These are phyloP conservation scores for Agapetus fuscipes DNA, from an alignment of 2,888 invertebrate species.

Conservation along the genomic window DNA sequence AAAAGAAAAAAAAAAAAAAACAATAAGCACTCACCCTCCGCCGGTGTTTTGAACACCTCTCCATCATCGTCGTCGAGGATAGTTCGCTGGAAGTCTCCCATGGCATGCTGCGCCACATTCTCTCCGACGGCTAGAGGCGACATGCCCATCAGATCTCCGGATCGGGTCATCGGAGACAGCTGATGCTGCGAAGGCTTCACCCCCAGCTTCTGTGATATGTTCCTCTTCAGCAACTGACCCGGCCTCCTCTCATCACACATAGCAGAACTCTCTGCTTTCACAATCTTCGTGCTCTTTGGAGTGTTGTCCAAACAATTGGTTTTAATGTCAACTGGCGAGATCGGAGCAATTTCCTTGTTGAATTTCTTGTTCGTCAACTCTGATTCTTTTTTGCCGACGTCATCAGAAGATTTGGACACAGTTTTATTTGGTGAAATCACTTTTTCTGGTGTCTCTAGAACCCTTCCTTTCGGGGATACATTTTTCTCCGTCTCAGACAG, in stretches of 20 bases:
- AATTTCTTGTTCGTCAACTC: neutral
- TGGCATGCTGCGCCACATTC: neutral
- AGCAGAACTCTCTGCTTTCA: conserved; percentile 3
- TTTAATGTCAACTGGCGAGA: neutral
- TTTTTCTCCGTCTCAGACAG: neutral
- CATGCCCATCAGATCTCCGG: conserved; percentile 19
- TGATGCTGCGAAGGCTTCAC: conserved; percentile 9
- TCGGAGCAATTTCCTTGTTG: neutral
- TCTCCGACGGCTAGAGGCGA: conserved; percentile 11
- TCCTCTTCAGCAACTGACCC: conserved; percentile 9
- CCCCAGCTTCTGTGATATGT: conserved; percentile 3
- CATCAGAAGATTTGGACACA: neutral
- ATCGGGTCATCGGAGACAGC: conserved; percentile 19
- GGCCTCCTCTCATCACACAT: conserved; percentile 6
- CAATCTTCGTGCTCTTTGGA: conserved; percentile 4
- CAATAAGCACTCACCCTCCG: conserved; percentile 17
- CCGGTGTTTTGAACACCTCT: conserved; percentile 18
- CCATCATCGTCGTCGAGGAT: conserved; percentile 10
- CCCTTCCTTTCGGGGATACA: neutral
- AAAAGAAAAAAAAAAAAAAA: conserved; percentile 12
- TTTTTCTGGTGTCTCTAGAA: neutral
- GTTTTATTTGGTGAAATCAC: neutral
- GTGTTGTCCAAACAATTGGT: conserved; percentile 3
- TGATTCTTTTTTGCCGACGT: neutral
- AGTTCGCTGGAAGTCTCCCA: neutral